Conservation (phyloP, 2,888 invertebrate genomes). For the Stratiomys singularior region DNA sequence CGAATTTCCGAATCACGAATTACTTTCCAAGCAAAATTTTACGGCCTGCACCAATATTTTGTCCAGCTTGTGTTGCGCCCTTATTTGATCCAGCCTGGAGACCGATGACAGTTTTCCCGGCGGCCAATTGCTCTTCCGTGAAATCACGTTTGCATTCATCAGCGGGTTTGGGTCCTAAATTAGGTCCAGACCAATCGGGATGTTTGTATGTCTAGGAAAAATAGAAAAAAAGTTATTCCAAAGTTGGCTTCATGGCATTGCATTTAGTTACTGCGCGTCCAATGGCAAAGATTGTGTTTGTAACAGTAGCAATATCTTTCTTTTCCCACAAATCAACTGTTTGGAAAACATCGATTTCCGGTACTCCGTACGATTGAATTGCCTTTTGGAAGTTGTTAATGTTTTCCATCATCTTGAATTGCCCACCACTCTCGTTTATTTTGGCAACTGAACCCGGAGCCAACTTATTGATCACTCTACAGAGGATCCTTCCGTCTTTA, state of each 20-base stretch:
- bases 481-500: constrained; percentile 91
- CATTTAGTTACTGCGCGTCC: constrained; percentile 77
- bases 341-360: constrained; percentile 93
- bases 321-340: constrained; percentile 97
- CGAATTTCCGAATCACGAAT: constrained; percentile 59
- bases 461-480: constrained; percentile 94
- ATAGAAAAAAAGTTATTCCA: not conserved
- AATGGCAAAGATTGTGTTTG: constrained; percentile 85
- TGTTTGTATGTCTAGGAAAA: constrained; percentile 81
- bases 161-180: constrained; percentile 92
- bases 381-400: constrained; percentile 92
- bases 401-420: constrained; percentile 99
- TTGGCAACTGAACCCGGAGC: constrained; percentile 88
- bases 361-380: constrained; percentile 86
- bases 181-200: constrained; percentile 85
- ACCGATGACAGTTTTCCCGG: constrained; percentile 90
- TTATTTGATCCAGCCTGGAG: constrained; percentile 97
- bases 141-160: constrained; percentile 95
- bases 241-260: not conserved
- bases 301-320: constrained; percentile 88
- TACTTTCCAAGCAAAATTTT: constrained; percentile 93
- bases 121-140: constrained; percentile 88
- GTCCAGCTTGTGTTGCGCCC: constrained; percentile 92
- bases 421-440: constrained; percentile 93
- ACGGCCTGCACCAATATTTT: constrained; percentile 88